Conservation (phyloP, 2,888 invertebrate species). For the Cantharis rufa region DNA sequence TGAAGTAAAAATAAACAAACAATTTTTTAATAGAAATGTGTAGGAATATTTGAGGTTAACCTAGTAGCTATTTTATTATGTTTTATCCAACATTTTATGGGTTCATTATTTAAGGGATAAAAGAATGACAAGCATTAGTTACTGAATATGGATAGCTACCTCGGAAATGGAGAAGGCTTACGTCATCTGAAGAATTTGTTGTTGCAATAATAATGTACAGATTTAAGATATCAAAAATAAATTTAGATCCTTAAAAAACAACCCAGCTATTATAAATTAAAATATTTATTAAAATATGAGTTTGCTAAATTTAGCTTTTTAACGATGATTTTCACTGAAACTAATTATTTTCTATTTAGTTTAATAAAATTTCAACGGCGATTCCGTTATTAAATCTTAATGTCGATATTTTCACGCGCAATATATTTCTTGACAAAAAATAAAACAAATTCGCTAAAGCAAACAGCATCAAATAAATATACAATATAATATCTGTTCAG, state of each 20-base stretch:
- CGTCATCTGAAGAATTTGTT: not conserved
- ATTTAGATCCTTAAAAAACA: not conserved
- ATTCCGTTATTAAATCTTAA: too few species aligned
- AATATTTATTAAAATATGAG: not conserved
- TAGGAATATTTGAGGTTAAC: constrained; percentile 6
- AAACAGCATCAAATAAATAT: too few species aligned
- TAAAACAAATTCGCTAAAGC: too few species aligned
- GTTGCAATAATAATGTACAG: not conserved
- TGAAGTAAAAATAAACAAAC: not conserved
- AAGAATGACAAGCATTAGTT: not conserved
- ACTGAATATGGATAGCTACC: constrained; percentile 3
- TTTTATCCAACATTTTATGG: constrained; percentile 16
- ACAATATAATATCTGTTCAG: too few species aligned
- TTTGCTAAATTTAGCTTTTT: too few species aligned
- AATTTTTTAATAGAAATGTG: not conserved
- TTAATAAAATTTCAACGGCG: too few species aligned
- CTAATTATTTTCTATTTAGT: too few species aligned
- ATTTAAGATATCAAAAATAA: not conserved
- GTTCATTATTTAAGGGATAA: constrained; percentile 17
- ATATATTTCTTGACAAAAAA: too few species aligned
- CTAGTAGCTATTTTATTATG: constrained; percentile 16
- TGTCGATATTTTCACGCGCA: too few species aligned
- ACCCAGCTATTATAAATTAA: not conserved
- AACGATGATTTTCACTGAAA: too few species aligned
- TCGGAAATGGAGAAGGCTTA: not conserved